phyloP scores from a whole-genome alignment of 2,113 vertebrate species.

The Azemiops feae region DNA sequence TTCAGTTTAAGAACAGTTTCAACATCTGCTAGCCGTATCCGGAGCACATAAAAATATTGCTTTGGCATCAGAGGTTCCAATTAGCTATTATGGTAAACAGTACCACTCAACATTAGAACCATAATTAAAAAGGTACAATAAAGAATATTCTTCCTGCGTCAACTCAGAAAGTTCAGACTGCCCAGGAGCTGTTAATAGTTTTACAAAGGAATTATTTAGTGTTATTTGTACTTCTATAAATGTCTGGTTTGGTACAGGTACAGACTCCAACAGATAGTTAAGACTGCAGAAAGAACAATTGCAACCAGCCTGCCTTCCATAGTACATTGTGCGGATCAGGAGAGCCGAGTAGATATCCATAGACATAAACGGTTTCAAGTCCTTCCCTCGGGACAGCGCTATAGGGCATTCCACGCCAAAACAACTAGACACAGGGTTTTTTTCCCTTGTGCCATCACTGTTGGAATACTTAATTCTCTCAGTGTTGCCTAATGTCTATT shows the following conservation, averaged over 20 bases:
- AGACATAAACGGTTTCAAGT: background rate
- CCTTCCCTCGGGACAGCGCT: background rate
- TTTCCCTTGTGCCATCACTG: background rate
- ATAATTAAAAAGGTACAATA: background rate
- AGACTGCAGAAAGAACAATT: background rate
- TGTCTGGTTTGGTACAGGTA: background rate
- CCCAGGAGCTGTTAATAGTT: background rate
- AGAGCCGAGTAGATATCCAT: background rate
- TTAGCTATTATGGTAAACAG: background rate
- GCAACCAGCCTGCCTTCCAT: background rate
- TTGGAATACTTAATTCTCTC: too few species aligned
- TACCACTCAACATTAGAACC: background rate
- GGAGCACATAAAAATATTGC: background rate
- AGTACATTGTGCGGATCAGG: background rate
- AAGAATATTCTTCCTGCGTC: background rate
- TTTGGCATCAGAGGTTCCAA: background rate
- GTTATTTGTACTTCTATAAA: background rate
- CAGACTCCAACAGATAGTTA: background rate
- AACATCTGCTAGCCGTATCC: background rate
- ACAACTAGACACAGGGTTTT: background rate
- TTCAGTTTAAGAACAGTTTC: background rate
- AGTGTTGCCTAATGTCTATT: background rate
- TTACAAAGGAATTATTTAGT: background rate
- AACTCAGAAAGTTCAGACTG: background rate
- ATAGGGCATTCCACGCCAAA: background rate